Conservation (phyloP, 2,797 vertebrate genomes). For the Falco novaeseelandiae region DNA sequence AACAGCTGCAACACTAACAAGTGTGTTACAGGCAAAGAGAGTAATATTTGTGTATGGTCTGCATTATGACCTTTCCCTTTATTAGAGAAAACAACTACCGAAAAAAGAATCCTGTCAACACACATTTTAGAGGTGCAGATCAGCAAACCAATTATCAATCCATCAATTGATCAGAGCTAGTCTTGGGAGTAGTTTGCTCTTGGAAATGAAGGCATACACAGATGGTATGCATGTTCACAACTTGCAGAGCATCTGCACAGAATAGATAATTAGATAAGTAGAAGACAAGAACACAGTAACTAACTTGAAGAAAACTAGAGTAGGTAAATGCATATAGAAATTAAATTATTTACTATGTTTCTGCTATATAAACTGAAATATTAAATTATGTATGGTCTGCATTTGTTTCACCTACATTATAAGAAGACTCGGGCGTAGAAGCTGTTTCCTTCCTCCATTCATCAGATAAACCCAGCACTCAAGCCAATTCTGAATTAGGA, state of each 20-base stretch:
- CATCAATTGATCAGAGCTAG: constrained; percentile 60
- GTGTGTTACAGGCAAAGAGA: background rate
- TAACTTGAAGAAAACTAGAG: background rate
- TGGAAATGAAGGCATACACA: constrained; percentile 46
- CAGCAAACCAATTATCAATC: constrained; percentile 47
- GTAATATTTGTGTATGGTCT: background rate
- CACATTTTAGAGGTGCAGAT: background rate
- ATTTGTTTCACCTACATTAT: background rate
- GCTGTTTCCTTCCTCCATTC: background rate
- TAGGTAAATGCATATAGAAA: background rate
- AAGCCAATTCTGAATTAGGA: background rate
- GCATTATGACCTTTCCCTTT: background rate
- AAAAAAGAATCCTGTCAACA: background rate
- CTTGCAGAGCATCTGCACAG: constrained; percentile 58
- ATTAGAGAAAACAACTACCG: background rate
- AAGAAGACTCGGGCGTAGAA: background rate
- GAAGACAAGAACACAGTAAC: background rate
- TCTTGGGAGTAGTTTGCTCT: constrained; percentile 62
- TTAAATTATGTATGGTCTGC: background rate
- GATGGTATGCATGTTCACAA: constrained; percentile 46
- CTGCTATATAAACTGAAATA: background rate
- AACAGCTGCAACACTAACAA: constrained; percentile 23
- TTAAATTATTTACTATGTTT: background rate
- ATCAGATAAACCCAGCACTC: background rate
- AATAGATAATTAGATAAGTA: constrained; percentile 58